Evolutionary conservation across 2,888 invertebrate genomes (phyloP).

Genomic region (Folsomia manolachei): DNA sequence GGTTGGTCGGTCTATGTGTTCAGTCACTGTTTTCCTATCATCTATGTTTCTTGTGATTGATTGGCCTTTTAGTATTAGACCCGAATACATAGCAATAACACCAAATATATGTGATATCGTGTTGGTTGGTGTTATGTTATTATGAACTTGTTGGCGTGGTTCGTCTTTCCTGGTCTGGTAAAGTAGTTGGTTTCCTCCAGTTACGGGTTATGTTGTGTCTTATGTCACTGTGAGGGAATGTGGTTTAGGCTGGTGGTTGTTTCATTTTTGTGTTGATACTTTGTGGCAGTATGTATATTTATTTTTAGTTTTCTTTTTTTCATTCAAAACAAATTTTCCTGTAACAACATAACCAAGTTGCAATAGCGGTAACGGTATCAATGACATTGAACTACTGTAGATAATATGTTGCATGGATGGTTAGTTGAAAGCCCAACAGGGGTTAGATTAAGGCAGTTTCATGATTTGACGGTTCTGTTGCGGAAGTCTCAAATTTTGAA

Average conservation of each 20-base stretch:
- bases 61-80: constrained; percentile 4
- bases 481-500: neutral
- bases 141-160: neutral
- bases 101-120: neutral
- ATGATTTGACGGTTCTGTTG: neutral
- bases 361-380: too few species aligned
- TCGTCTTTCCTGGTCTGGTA: neutral
- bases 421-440: too few species aligned
- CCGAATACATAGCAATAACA: neutral
- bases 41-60: neutral
- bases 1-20: neutral
- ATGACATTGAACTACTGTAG: too few species aligned
- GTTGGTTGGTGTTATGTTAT: neutral
- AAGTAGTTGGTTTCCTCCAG: neutral
- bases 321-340: too few species aligned
- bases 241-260: neutral
- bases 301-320: too few species aligned
- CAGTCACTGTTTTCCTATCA: too few species aligned
- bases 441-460: too few species aligned
- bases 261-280: neutral
- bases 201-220: too few species aligned
- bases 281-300: too few species aligned
- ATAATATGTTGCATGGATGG: too few species aligned
- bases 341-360: too few species aligned
- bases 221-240: too few species aligned